Evolutionary conservation across 2,113 vertebrate species (phyloP).

Genomic region (Piaya cayana): DNA sequence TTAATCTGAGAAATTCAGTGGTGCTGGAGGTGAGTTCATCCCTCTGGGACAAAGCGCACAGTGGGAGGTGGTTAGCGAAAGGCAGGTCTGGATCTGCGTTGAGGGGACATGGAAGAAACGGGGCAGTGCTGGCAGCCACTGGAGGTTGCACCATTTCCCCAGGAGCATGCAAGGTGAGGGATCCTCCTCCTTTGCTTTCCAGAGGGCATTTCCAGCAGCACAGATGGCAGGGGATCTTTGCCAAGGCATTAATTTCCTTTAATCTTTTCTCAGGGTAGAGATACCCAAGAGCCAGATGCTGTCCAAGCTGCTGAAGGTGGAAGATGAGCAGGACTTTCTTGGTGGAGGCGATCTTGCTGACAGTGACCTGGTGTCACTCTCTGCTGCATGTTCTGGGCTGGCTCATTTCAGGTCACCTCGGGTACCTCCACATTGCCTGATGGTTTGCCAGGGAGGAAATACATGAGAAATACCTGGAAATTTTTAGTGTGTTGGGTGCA

Average conservation of each 20-base stretch:
- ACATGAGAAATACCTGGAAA: not conserved
- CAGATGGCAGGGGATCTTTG: not conserved
- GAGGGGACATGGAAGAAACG: not conserved
- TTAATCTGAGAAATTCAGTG: not conserved
- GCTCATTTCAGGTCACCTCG: not conserved
- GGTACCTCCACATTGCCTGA: not conserved
- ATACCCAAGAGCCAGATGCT: not conserved
- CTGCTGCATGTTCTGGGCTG: not conserved
- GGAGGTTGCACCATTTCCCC: not conserved
- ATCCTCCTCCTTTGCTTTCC: not conserved
- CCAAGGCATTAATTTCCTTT: not conserved
- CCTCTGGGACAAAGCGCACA: not conserved
- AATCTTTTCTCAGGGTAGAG: not conserved
- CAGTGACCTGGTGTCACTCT: accelerated
- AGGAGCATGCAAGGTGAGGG: not conserved
- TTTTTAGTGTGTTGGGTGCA: not conserved
- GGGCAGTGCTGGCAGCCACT: not conserved
- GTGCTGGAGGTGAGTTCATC: not conserved
- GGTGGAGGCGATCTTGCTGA: not conserved
- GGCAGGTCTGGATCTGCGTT: not conserved
- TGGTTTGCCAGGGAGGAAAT: not conserved
- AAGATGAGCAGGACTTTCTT: not conserved
- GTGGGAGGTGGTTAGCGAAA: not conserved
- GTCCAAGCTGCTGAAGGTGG: not conserved
- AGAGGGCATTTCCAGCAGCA: slow-evolving; percentile 12